Conservation (phyloP, 2,888 invertebrate species). For the Notodonta ziczac region DNA sequence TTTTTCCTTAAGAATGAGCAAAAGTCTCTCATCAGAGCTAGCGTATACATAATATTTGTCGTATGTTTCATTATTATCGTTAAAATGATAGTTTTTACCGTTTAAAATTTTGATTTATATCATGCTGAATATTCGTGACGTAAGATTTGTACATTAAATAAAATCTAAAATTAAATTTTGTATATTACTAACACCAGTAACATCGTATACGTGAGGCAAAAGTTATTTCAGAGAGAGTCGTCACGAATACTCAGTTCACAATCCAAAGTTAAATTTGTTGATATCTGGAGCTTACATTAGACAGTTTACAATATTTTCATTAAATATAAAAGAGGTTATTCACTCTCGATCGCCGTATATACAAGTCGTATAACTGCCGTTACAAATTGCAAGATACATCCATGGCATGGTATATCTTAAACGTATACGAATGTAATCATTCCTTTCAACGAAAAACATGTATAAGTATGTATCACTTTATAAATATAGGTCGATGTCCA, state of each 20-base stretch:
- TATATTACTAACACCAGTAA: constrained; percentile 33
- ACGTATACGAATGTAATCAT: constrained; percentile 90
- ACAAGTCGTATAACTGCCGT: constrained; percentile 81
- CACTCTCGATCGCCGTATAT: constrained; percentile 80
- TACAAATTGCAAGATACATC: constrained; percentile 78
- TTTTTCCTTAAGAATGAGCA: constrained; percentile 85
- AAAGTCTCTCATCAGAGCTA: constrained; percentile 86
- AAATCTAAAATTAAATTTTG: constrained; percentile 33
- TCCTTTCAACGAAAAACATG: constrained; percentile 78
- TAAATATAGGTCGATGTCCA: constrained; percentile 71
- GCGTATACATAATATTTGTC: constrained; percentile 91
- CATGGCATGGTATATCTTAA: constrained; percentile 70
- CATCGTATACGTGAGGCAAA: constrained; percentile 37
- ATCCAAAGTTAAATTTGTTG: constrained; percentile 45
- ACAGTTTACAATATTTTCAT: constrained; percentile 80
- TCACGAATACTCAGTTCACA: constrained; percentile 50
- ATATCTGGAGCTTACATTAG: constrained; percentile 75
- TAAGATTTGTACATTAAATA: constrained; percentile 33
- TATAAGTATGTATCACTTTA: constrained; percentile 70
- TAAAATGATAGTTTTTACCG: constrained; percentile 84
- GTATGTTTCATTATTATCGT: constrained; percentile 84
- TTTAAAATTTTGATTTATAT: constrained; percentile 58
- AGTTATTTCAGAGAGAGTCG: constrained; percentile 19
- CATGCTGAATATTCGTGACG: constrained; percentile 53
- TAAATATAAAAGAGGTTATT: constrained; percentile 81